Evolutionary conservation across 2,113 vertebrate species (phyloP).

Genomic region (Tyto alba): DNA sequence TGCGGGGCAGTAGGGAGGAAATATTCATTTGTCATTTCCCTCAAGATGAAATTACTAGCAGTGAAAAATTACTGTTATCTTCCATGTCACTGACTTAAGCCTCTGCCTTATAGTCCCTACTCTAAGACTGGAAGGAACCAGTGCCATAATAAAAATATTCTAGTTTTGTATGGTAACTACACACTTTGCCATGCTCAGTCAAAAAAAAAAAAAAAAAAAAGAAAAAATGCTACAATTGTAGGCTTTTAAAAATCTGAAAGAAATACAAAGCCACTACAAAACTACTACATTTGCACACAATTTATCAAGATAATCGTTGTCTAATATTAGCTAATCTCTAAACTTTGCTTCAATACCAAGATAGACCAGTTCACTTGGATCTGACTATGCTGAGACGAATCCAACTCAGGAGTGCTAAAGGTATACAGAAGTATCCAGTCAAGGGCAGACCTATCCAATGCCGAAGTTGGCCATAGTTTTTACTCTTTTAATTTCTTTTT

Average conservation of each 20-base stretch:
- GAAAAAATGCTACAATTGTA: not conserved
- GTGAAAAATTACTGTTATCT: not conserved
- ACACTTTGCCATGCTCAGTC: not conserved
- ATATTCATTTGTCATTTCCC: not conserved
- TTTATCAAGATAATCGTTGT: not conserved
- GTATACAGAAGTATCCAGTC: not conserved
- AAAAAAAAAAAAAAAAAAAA: not conserved
- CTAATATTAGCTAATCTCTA: not conserved
- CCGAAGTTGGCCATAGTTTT: not conserved
- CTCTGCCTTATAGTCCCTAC: not conserved
- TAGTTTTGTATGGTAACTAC: not conserved
- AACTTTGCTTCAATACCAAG: accelerated
- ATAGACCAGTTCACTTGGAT: not conserved
- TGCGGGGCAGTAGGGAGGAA: too few species aligned
- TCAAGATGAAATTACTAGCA: not conserved
- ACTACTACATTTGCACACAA: not conserved
- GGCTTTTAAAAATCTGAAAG: not conserved
- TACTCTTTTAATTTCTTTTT: not conserved
- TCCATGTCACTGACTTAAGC: not conserved
- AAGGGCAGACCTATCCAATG: accelerated
- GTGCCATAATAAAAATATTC: not conserved
- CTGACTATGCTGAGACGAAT: not conserved
- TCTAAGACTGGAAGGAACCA: not conserved
- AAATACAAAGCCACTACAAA: accelerated
- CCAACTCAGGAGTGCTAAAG: not conserved